phyloP scores from a whole-genome alignment of 2,113 vertebrate species.

The Vidua macroura region DNA sequence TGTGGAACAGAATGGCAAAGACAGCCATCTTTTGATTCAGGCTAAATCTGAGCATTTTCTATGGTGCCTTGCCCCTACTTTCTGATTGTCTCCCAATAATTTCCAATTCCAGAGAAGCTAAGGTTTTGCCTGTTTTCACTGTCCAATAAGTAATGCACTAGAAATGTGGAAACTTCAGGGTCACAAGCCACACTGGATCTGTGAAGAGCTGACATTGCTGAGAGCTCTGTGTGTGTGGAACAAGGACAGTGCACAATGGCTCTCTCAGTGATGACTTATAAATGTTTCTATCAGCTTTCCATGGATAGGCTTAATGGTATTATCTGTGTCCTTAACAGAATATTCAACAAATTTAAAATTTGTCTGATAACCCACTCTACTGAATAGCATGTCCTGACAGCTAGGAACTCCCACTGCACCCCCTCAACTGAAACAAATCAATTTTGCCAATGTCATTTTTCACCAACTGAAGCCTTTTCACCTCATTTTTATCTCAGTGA shows the following conservation, averaged over 20 bases:
- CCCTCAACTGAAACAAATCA: slow-evolving; percentile 29
- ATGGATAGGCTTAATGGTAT: neutral
- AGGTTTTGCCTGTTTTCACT: neutral
- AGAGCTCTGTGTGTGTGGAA: neutral
- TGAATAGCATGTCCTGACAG: slow-evolving; percentile 42
- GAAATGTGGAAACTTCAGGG: neutral
- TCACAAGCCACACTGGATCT: neutral
- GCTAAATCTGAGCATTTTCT: neutral
- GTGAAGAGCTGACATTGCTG: neutral
- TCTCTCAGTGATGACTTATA: neutral
- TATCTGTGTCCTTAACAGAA: slow-evolving; percentile 2
- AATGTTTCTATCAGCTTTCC: neutral
- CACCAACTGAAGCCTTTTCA: slow-evolving; percentile 46
- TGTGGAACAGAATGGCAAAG: neutral
- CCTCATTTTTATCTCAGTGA: slow-evolving; percentile 50
- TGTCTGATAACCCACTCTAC: neutral
- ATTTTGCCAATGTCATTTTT: slow-evolving; percentile 63
- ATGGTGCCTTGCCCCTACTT: neutral
- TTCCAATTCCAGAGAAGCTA: neutral
- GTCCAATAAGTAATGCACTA: neutral
- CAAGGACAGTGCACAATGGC: neutral
- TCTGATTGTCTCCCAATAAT: neutral
- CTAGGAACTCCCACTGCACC: neutral
- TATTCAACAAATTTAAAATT: slow-evolving; percentile 19
- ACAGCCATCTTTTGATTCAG: neutral